phyloP scores from a whole-genome alignment of 2,113 vertebrate genomes.

The Octodon degus region DNA sequence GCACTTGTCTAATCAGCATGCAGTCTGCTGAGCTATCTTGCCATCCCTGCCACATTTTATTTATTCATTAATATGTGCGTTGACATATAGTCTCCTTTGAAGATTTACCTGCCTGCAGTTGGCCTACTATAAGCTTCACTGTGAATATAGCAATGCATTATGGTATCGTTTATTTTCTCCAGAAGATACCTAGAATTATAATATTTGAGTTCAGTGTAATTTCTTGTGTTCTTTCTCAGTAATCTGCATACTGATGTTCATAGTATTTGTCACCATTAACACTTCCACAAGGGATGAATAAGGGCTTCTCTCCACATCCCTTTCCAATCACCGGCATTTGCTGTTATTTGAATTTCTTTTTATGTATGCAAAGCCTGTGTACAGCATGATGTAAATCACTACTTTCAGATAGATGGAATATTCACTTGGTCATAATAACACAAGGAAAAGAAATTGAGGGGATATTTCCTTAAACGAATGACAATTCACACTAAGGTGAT shows the following conservation, averaged over 20 bases:
- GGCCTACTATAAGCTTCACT: too few species aligned
- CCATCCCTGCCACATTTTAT: background rate
- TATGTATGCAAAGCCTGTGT: too few species aligned
- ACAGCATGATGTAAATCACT: background rate
- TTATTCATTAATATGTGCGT: background rate
- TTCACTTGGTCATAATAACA: background rate
- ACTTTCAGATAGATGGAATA: background rate
- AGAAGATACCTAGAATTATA: background rate
- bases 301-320: background rate
- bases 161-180: background rate
- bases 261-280: background rate
- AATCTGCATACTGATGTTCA: background rate
- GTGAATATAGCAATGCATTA: background rate
- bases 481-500: background rate
- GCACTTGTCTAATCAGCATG: too few species aligned
- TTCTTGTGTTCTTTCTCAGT: background rate
- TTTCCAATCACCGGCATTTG: background rate
- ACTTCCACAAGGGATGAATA: background rate
- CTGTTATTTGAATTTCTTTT: background rate
- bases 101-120: background rate
- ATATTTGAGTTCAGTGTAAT: background rate
- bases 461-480: conserved; percentile 1
- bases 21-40: too few species aligned
- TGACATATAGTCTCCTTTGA: background rate
- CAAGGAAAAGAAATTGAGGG: background rate